These are phyloP conservation scores for Heliconius eleuchia DNA, from an alignment of 1,140 invertebrate species.

Conservation along the genomic window DNA sequence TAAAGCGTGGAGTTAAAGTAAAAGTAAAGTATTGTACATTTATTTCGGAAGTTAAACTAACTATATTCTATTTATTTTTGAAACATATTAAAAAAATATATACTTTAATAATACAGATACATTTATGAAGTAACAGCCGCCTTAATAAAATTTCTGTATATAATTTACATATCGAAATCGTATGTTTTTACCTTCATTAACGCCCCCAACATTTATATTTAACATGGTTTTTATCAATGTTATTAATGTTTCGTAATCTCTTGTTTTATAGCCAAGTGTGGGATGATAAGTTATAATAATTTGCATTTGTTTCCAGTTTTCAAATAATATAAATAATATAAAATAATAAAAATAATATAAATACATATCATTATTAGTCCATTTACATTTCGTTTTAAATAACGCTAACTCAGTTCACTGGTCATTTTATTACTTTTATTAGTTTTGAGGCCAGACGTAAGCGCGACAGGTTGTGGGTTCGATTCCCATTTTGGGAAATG, in stretches of 20 bases:
- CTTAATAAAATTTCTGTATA: not conserved
- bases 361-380: not conserved
- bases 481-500: too few relatives aligned
- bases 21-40: too few relatives aligned
- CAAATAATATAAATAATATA: not conserved
- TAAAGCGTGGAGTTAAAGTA: too few relatives aligned
- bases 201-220: conserved; percentile 28
- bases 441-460: not conserved
- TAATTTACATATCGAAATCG: conserved; percentile 14
- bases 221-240: conserved; percentile 10
- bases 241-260: conserved; percentile 35
- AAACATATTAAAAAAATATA: not conserved
- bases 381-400: not conserved
- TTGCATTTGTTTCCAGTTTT: not conserved
- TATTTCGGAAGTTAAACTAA: too few relatives aligned
- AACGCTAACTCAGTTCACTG: not conserved
- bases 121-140: not conserved
- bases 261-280: conserved; percentile 29
- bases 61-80: not conserved
- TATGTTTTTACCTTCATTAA: conserved; percentile 17
- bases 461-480: too few relatives aligned
- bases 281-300: conserved; percentile 26
- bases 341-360: not conserved
- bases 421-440: not conserved
- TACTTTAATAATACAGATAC: too few relatives aligned